These are phyloP conservation scores for Deroplatys truncata DNA, from an alignment of 2,888 invertebrate genomes.

Conservation along the genomic window DNA sequence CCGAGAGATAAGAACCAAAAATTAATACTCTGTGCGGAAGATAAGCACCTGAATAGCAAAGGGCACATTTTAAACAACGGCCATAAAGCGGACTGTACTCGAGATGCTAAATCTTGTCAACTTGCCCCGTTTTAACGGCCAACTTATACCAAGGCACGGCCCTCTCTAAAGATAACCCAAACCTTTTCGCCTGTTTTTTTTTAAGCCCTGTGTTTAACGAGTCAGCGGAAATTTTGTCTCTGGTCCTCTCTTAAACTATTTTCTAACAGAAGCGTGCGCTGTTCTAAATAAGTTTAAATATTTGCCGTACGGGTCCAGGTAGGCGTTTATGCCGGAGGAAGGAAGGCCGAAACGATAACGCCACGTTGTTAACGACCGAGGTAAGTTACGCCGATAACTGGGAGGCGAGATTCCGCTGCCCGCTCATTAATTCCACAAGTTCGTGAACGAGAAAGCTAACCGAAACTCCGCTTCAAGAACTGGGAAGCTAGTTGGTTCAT, in stretches of 20 bases:
- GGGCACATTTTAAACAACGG: not conserved
- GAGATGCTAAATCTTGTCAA: not conserved
- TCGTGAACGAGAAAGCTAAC: not conserved
- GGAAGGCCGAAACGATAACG: not conserved
- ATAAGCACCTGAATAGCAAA: not conserved
- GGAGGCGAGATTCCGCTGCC: not conserved
- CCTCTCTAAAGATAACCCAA: conserved; percentile 2
- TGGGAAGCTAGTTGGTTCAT: not conserved
- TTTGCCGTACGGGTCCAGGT: not conserved
- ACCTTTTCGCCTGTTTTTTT: not conserved
- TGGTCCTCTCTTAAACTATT: conserved; percentile 8
- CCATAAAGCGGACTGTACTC: not conserved
- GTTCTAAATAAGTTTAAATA: conserved; percentile 14
- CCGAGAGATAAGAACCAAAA: not conserved
- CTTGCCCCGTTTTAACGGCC: not conserved
- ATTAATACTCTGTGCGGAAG: too few relatives aligned
- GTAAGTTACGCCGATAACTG: not conserved
- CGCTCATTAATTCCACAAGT: not conserved
- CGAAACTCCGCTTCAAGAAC: not conserved
- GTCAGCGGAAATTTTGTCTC: conserved; percentile 4
- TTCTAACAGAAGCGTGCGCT: not conserved
- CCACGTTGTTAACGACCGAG: not conserved
- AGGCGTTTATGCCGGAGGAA: not conserved
- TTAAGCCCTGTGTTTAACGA: conserved; percentile 3
- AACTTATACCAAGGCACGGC: conserved; percentile 16